Conservation (phyloP, 2,888 invertebrate genomes). For the Rhabditoides inermis region DNA sequence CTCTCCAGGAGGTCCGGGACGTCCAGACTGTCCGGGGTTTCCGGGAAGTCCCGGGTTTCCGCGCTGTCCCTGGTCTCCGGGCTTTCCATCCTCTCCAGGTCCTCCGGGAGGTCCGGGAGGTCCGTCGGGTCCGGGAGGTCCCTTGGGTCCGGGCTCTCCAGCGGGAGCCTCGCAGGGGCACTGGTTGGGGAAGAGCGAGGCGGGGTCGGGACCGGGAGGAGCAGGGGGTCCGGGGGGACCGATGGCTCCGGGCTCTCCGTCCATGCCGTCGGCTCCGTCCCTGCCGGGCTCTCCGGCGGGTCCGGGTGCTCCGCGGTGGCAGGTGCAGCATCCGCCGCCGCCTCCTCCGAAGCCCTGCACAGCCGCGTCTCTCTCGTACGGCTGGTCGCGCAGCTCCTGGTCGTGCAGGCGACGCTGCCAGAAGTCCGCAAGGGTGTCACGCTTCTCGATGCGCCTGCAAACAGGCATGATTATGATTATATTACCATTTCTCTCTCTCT, state of each 20-base stretch:
- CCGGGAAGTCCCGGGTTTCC: constrained; percentile 68
- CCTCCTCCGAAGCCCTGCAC: constrained; percentile 17
- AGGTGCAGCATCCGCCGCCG: constrained; percentile 37
- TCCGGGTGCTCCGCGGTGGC: constrained; percentile 51
- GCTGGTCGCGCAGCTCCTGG: constrained; percentile 47
- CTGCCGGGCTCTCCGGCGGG: constrained; percentile 39
- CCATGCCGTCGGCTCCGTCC: constrained; percentile 42
- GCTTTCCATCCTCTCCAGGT: constrained; percentile 45
- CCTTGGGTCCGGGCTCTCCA: constrained; percentile 43
- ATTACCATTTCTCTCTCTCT: background rate
- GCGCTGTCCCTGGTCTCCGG: constrained; percentile 49
- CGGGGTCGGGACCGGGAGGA: constrained; percentile 47
- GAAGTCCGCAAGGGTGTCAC: constrained; percentile 49
- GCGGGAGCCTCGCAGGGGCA: constrained; percentile 51
- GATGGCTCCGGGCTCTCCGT: constrained; percentile 48
- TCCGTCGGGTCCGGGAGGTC: constrained; percentile 31
- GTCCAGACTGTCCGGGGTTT: constrained; percentile 52
- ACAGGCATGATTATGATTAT: background rate
- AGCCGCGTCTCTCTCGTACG: constrained; percentile 27
- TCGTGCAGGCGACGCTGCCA: constrained; percentile 49
- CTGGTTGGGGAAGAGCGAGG: constrained; percentile 47
- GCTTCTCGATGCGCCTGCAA: constrained; percentile 22
- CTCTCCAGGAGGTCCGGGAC: constrained; percentile 49
- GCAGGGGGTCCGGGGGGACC: constrained; percentile 49
- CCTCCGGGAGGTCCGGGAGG: constrained; percentile 38